Base-by-base conservation (phyloP, 64 coral and sea anemone genomes). In the Actinia tenebrosa region DNA sequence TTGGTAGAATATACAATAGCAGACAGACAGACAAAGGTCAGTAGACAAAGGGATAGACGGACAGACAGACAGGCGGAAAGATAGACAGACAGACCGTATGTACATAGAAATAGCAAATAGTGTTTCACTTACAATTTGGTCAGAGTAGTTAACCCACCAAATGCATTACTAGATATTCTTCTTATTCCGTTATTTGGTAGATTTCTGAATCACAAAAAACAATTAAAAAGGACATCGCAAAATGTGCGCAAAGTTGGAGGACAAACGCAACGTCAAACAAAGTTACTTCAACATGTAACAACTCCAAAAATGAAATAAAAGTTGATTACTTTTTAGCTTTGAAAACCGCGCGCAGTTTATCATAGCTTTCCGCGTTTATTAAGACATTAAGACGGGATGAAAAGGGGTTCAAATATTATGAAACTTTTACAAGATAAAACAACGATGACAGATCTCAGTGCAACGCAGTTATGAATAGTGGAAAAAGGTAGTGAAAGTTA, bases 101-200 rank as follows among this genome's bases (percentile, higher is more conserved):
- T 8, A 66, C 63, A 66, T 10, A 16, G 79, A n/a, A n/a, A 50
- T 59, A n/a, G 30, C 30, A 85, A 64, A 3, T 13, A 19, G 15
- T 22, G 60, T 61, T 26, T 8, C 4, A 85, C 83, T 43, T 64
- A 85, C 83, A 85, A 63, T 64, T 45, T 85, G 13, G 83, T 85
- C 23, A 85, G 25, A 5, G 83, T 58, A 7, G 53, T 62, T 22
- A 85, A n/a, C 45, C 83, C 83, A 61, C 5, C 60, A 85, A 85
- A 85, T 2, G 83, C 83, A 85, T 27, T 30, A 45, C 16, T 44
- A 43, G 54, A 61, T 59, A 85, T 43, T 59, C 83, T 55, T 62
- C 43, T 55, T 2, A 85, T 85, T 16, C 83, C 83, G 53, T 61
- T 85, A 18, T 27, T 64, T 26, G 25, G 50, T 26, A 85, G 56